These are phyloP conservation scores for Lophura nycthemera DNA, from an alignment of 2,113 vertebrate species.

Conservation along the genomic window DNA sequence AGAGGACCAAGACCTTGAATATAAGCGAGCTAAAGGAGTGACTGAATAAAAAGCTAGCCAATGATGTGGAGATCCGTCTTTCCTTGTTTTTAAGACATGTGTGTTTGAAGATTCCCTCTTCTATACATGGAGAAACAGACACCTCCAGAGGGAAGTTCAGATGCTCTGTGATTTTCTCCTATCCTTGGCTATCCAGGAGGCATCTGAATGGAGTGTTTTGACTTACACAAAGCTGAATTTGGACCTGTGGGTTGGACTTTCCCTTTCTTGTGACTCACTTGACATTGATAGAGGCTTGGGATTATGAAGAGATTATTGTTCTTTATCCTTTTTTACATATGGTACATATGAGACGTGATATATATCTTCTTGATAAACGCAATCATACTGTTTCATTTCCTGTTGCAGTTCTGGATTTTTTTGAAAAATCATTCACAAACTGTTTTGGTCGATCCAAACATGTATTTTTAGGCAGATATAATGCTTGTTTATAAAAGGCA, in stretches of 20 bases:
- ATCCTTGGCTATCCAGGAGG: background rate
- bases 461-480: background rate
- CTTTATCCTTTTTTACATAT: rapidly evolving
- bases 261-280: background rate
- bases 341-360: background rate
- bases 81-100: background rate
- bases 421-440: background rate
- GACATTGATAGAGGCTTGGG: rapidly evolving
- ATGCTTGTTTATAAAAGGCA: background rate
- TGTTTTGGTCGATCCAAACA: background rate
- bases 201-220: background rate
- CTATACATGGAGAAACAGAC: background rate
- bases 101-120: background rate
- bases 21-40: background rate
- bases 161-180: background rate
- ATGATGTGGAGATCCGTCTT: background rate
- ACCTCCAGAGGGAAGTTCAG: background rate
- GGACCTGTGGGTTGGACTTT: background rate
- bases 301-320: background rate
- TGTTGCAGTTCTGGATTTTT: background rate
- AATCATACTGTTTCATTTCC: background rate
- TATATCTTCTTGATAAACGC: background rate
- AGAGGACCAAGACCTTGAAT: background rate
- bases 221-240: background rate
- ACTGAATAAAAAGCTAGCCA: background rate